A percentile compares a stretch with the other conserved stretches of the same genome.
Evolutionary conservation across 2,888 invertebrate species (phyloP).

Genomic region (Eristalis arbustorum): DNA sequence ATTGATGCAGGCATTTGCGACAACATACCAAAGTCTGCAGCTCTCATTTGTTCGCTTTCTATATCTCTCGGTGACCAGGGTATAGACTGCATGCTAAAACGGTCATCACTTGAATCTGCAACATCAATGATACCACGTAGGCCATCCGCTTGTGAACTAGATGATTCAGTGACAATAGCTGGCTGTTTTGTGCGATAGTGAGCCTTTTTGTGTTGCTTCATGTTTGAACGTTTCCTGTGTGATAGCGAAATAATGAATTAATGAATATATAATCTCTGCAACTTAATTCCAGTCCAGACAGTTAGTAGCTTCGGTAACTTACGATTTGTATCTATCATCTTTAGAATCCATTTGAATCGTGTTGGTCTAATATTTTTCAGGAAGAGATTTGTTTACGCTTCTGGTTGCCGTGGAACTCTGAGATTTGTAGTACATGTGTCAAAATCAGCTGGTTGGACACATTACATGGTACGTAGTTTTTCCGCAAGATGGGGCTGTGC

Average conservation of each 20-base stretch:
- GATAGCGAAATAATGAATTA: not conserved
- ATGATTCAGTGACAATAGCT: slow-evolving; percentile 74
- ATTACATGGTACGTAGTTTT: not conserved
- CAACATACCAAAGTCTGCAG: slow-evolving; percentile 79
- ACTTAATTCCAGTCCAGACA: too few species aligned
- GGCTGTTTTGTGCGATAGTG: slow-evolving; percentile 34
- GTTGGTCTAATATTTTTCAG: slow-evolving; percentile 35
- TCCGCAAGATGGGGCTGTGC: not conserved
- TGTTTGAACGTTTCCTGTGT: slow-evolving; percentile 76
- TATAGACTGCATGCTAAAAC: slow-evolving; percentile 73
- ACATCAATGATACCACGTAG: slow-evolving; percentile 77
- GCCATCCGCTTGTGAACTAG: slow-evolving; percentile 73
- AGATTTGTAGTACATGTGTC: slow-evolving; percentile 2
- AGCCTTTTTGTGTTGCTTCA: slow-evolving; percentile 74
- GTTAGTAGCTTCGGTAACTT: slow-evolving; percentile 64
- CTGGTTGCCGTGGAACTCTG: slow-evolving; percentile 34
- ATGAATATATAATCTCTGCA: not conserved
- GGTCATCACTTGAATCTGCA: slow-evolving; percentile 78
- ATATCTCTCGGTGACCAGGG: slow-evolving; percentile 72
- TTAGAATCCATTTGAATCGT: slow-evolving; percentile 73
- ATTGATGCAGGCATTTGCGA: slow-evolving; percentile 77
- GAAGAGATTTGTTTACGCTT: slow-evolving; percentile 54
- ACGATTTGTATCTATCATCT: slow-evolving; percentile 78
- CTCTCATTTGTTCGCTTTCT: slow-evolving; percentile 75
- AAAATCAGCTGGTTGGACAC: slow-evolving; percentile 19